Conservation (phyloP, 2,113 vertebrate genomes). For the Cavia porcellus region DNA sequence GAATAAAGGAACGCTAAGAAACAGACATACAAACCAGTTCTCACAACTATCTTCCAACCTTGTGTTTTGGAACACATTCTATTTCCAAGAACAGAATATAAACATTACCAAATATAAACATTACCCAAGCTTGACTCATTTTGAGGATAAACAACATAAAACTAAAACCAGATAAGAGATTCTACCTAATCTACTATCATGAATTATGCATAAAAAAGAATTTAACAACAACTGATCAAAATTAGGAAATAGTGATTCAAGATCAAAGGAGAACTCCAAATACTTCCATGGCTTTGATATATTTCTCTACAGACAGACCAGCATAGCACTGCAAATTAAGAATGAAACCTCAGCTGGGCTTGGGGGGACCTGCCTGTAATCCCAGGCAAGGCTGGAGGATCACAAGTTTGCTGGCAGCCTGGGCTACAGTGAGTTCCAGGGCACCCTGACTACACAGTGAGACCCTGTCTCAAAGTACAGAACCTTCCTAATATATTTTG, state of each 20-base stretch:
- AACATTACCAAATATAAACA: conserved; percentile 30
- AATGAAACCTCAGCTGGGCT: neutral
- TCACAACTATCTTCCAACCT: conserved; percentile 4
- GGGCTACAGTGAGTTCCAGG: neutral
- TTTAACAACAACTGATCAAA: conserved; percentile 39
- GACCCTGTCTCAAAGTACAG: neutral
- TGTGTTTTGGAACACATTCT: conserved; percentile 40
- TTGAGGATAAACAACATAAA: conserved; percentile 18
- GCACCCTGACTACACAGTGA: neutral
- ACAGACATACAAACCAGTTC: conserved; percentile 29
- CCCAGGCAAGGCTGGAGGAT: neutral
- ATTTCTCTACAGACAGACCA: neutral
- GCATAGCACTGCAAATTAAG: neutral
- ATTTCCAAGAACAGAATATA: conserved; percentile 60
- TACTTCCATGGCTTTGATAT: neutral
- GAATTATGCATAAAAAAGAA: neutral
- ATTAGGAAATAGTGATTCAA: neutral
- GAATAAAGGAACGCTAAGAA: conserved; percentile 13
- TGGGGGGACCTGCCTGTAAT: neutral
- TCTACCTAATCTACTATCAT: neutral
- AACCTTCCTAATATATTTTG: neutral
- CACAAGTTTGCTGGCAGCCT: neutral
- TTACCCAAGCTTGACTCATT: neutral
- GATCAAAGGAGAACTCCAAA: neutral
- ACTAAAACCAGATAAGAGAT: neutral